A percentile compares a stretch with the other conserved stretches of the same genome.
Conservation (phyloP, 2,888 invertebrate species). For the Branchellion lobata region DNA sequence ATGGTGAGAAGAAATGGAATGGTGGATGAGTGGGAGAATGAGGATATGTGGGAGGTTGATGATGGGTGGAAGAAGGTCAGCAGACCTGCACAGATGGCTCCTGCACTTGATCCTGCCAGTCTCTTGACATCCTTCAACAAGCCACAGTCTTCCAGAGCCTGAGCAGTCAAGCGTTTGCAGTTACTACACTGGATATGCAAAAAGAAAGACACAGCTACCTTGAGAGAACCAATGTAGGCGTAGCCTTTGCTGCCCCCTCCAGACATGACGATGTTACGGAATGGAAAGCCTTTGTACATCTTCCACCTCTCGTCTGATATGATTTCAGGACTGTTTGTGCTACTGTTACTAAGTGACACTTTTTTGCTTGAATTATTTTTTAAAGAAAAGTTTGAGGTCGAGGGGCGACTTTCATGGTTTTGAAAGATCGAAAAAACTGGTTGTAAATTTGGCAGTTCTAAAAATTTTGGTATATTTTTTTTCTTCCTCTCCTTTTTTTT, state of each 20-base stretch:
- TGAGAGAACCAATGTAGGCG: slow-evolving; percentile 51
- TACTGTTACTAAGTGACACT: not conserved
- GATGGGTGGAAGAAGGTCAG: not conserved
- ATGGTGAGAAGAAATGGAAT: no score
- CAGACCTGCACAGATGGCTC: slow-evolving; percentile 52
- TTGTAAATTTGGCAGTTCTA: not conserved
- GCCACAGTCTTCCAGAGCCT: slow-evolving; percentile 52
- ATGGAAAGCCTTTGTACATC: slow-evolving; percentile 41
- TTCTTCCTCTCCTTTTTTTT: slow-evolving; percentile 38
- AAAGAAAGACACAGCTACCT: slow-evolving; percentile 49
- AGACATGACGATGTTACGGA: slow-evolving; percentile 50
- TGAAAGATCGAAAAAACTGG: not conserved
- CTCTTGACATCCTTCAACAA: slow-evolving; percentile 47
- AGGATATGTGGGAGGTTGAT: no score
- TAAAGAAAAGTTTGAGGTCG: not conserved
- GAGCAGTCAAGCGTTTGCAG: not conserved
- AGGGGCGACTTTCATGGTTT: not conserved
- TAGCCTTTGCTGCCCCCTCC: slow-evolving; percentile 52
- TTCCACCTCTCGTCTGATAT: slow-evolving; percentile 21
- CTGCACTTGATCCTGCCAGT: slow-evolving; percentile 52
- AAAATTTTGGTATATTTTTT: slow-evolving; percentile 39
- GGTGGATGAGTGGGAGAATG: no score
- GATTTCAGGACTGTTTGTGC: not conserved
- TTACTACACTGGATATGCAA: not conserved
- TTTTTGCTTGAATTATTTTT: not conserved